A percentile compares a stretch with the other conserved stretches of the same genome.
phyloP scores from a whole-genome alignment of 2,888 invertebrate species.

The Ernsta delagoae region DNA sequence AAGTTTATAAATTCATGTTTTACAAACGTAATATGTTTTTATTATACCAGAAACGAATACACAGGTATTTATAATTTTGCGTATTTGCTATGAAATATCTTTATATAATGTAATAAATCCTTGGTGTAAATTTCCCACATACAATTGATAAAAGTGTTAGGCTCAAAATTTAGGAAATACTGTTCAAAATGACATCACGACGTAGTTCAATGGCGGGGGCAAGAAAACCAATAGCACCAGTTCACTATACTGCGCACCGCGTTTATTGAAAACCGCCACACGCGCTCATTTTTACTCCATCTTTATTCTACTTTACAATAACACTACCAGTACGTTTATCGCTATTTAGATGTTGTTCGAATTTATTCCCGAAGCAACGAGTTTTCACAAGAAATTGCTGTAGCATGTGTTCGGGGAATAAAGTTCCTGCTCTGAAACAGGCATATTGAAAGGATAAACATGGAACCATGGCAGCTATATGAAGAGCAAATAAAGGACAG shows the following conservation, averaged over 20 bases:
- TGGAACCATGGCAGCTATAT: constrained; percentile 19
- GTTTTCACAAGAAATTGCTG: constrained; percentile 36
- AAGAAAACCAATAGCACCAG: constrained; percentile 71
- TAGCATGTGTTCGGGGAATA: constrained; percentile 35
- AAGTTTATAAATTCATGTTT: too few species aligned
- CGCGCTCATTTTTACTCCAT: constrained; percentile 58
- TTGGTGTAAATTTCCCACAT: too few species aligned
- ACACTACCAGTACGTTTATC: constrained; percentile 53
- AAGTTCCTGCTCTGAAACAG: constrained; percentile 25
- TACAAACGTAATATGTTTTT: too few species aligned
- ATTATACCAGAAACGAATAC: too few species aligned
- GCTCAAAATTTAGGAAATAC: too few species aligned
- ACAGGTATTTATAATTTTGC: too few species aligned
- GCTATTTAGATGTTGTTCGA: constrained; percentile 52
- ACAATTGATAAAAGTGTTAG: too few species aligned
- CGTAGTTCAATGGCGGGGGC: constrained; percentile 46
- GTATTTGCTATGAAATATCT: too few species aligned
- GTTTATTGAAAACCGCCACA: constrained; percentile 73
- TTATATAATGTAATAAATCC: too few species aligned
- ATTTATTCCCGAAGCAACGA: constrained; percentile 40
- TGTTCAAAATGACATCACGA: constrained; percentile 10
- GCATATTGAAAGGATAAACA: constrained; percentile 36
- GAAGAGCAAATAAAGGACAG: constrained; percentile 22
- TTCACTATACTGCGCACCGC: constrained; percentile 51
- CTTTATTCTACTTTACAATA: constrained; percentile 58